phyloP scores from a whole-genome alignment of 2,888 invertebrate species.

The Coelopa pilipes region DNA sequence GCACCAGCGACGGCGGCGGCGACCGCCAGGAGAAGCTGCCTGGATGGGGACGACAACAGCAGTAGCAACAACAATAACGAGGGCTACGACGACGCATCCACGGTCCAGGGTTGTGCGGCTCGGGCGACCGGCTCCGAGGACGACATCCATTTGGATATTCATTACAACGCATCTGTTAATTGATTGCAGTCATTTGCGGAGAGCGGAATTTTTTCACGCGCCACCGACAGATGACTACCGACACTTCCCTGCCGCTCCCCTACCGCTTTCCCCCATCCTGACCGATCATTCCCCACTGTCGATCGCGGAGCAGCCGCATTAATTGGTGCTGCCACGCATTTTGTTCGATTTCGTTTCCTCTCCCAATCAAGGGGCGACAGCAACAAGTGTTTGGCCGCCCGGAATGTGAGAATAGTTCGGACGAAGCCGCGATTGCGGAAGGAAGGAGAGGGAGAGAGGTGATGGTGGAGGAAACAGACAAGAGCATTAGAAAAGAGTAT shows the following conservation, averaged over 20 bases:
- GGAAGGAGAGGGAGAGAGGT: too few relatives aligned
- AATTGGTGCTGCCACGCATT: background rate
- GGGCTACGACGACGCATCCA: background rate
- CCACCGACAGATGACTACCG: background rate
- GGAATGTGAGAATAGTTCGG: too few relatives aligned
- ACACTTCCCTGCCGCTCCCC: background rate
- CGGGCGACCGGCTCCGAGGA: background rate
- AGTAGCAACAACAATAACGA: too few relatives aligned
- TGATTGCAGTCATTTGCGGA: conserved; percentile 25
- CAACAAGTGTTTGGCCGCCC: too few relatives aligned
- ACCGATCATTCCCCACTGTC: background rate
- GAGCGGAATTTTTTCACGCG: conserved; percentile 34
- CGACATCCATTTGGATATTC: conserved; percentile 34
- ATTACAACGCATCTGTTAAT: conserved; percentile 35
- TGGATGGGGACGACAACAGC: too few relatives aligned
- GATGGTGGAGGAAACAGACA: too few relatives aligned
- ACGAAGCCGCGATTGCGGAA: too few relatives aligned
- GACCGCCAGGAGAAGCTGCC: conserved; percentile 3
- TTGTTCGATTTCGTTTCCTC: too few relatives aligned
- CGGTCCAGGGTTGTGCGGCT: background rate
- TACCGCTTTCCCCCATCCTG: background rate
- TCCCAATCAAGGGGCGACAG: too few relatives aligned
- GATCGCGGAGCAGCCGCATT: background rate
- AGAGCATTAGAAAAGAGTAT: too few relatives aligned
- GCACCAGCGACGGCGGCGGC: background rate